Conservation (phyloP, 2,888 invertebrate species). For the Aethes cnicana region DNA sequence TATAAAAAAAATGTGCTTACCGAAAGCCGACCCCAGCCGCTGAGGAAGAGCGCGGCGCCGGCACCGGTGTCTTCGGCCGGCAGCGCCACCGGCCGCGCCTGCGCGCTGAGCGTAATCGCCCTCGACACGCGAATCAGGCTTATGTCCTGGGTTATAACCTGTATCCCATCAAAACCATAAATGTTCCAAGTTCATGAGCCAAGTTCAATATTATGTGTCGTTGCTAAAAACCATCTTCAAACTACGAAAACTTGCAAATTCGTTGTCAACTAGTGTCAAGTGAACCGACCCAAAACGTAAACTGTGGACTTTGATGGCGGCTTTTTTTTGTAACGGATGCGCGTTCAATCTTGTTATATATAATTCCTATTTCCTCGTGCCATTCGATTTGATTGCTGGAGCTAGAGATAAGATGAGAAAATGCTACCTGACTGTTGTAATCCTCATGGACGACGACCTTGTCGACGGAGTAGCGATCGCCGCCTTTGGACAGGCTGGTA, state of each 20-base stretch:
- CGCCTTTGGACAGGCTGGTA: constrained; percentile 65
- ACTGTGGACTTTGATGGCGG: too few relatives aligned
- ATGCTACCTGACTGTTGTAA: constrained; percentile 48
- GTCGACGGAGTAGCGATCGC: constrained; percentile 59
- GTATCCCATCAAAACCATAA: too few relatives aligned
- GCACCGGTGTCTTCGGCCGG: constrained; percentile 54
- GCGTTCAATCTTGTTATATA: too few relatives aligned
- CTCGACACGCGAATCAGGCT: constrained; percentile 60
- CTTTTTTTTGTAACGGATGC: too few relatives aligned
- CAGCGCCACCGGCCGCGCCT: constrained; percentile 59
- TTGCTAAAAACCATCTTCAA: background rate
- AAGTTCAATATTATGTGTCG: too few relatives aligned
- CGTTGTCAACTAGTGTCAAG: too few relatives aligned
- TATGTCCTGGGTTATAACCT: constrained; percentile 66
- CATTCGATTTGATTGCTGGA: too few relatives aligned
- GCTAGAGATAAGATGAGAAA: background rate
- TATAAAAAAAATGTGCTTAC: constrained; percentile 54
- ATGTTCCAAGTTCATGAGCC: too few relatives aligned
- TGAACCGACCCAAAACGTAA: too few relatives aligned
- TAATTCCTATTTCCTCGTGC: too few relatives aligned
- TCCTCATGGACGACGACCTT: constrained; percentile 64
- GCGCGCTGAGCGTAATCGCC: constrained; percentile 55
- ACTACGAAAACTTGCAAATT: too few relatives aligned
- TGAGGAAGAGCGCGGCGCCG: constrained; percentile 57
- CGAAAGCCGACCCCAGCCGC: constrained; percentile 75